A percentile compares a stretch with the other conserved stretches of the same genome.
Evolutionary conservation across 1,140 invertebrate species (phyloP).

Genomic region (Pissodes strobi): DNA sequence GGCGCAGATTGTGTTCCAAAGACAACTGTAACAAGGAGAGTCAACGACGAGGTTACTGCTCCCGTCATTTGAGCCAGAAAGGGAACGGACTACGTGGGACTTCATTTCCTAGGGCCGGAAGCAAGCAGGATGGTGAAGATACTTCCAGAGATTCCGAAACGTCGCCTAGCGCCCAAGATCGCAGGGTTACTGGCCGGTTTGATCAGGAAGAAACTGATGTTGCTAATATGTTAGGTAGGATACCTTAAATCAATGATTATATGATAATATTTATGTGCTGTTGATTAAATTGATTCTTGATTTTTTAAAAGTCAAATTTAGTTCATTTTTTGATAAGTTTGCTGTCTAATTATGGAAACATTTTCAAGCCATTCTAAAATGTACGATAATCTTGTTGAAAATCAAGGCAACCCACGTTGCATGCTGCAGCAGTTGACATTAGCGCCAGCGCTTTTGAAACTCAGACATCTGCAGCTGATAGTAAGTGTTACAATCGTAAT

Average conservation of each 20-base stretch:
- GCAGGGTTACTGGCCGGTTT: conserved; percentile 75
- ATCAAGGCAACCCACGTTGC: too few relatives aligned
- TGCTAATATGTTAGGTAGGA: conserved; percentile 89
- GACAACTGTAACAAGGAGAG: conserved; percentile 98
- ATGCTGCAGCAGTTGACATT: too few relatives aligned
- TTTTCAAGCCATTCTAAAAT: too few relatives aligned
- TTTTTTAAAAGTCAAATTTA: too few relatives aligned
- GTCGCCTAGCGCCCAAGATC: conserved; percentile 76
- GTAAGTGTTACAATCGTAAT: too few relatives aligned
- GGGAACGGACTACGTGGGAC: conserved; percentile 64
- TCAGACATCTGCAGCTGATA: not conserved
- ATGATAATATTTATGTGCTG: too few relatives aligned
- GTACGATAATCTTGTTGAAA: too few relatives aligned
- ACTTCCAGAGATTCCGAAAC: conserved; percentile 87
- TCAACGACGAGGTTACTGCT: conserved; percentile 94
- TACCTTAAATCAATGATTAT: not conserved
- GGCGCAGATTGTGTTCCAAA: conserved; percentile 93
- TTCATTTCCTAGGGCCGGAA: conserved; percentile 56
- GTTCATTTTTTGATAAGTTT: too few relatives aligned
- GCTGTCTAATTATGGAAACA: too few relatives aligned
- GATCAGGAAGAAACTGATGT: conserved; percentile 95
- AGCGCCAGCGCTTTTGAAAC: not conserved
- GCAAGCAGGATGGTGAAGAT: conserved; percentile 81
- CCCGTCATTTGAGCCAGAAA: conserved; percentile 89
- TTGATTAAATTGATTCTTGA: too few relatives aligned